A percentile compares a stretch with the other conserved stretches of the same genome.
Conservation (phyloP, 2,113 vertebrate genomes). For the Psilopsiagon aurifrons region DNA sequence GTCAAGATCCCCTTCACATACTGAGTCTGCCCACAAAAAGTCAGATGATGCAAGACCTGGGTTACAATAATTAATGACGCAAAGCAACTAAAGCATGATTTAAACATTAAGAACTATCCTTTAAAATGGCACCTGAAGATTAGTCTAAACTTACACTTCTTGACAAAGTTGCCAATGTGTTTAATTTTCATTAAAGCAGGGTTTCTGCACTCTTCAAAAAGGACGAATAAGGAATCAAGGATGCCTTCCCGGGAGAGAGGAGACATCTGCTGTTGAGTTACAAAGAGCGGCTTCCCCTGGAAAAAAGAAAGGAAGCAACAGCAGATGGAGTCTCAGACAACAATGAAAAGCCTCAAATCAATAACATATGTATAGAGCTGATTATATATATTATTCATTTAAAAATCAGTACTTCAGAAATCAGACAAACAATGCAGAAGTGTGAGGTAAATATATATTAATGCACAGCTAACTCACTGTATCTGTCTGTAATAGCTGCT, state of each 20-base stretch:
- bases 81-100: neutral
- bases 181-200: constrained; percentile 91
- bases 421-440: constrained; percentile 12
- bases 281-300: constrained; percentile 85
- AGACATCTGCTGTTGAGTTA: constrained; percentile 81
- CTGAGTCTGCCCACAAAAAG: neutral
- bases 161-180: constrained; percentile 89
- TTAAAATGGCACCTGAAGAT: neutral
- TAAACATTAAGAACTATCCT: neutral
- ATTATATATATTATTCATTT: constrained; percentile 54
- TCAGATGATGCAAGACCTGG: neutral
- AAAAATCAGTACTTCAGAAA: constrained; percentile 33
- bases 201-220: constrained; percentile 91
- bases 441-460: neutral
- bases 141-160: constrained; percentile 85
- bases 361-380: constrained; percentile 71
- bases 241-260: constrained; percentile 88
- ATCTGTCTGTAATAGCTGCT: neutral
- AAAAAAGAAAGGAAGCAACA: constrained; percentile 73
- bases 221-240: constrained; percentile 88
- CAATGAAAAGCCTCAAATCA: constrained; percentile 75
- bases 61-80: neutral
- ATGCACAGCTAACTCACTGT: neutral
- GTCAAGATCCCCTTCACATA: neutral
- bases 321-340: constrained; percentile 78